Evolutionary conservation across 2,797 vertebrate species (phyloP).

Genomic region (Lacerta viridis): DNA sequence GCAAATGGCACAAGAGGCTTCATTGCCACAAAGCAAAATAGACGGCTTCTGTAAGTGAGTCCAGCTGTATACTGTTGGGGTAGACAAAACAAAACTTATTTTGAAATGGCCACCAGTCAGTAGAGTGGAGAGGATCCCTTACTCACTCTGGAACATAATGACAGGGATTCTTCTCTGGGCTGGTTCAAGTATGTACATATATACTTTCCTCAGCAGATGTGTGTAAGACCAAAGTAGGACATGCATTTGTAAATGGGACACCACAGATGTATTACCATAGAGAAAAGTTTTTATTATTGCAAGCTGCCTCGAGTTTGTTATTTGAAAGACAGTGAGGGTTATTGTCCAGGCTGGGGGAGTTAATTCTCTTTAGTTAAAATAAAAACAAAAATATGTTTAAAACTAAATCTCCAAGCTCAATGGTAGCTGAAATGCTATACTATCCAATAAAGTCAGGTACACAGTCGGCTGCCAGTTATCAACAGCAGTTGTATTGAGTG

Average conservation of each 20-base stretch:
- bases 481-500: not conserved
- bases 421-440: no score
- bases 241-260: not conserved
- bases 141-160: no score
- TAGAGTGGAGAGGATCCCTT: not conserved
- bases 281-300: no score
- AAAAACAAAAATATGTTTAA: not conserved
- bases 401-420: not conserved
- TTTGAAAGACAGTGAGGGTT: not conserved
- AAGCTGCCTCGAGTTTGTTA: no score
- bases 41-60: not conserved
- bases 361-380: not conserved
- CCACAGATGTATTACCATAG: not conserved
- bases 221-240: not conserved
- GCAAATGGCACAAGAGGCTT: not conserved
- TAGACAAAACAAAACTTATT: not conserved
- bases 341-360: not conserved
- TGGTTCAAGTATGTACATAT: not conserved
- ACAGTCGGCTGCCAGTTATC: not conserved
- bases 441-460: not conserved
- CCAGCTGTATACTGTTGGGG: not conserved
- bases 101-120: not conserved
- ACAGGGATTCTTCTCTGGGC: not conserved
- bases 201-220: not conserved
- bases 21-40: not conserved